Percentiles rank a stretch among this genome's conserved stretches.
These are phyloP conservation scores for Brachynemurus nebulosus DNA, from an alignment of 2,888 invertebrate species.

Conservation along the genomic window DNA sequence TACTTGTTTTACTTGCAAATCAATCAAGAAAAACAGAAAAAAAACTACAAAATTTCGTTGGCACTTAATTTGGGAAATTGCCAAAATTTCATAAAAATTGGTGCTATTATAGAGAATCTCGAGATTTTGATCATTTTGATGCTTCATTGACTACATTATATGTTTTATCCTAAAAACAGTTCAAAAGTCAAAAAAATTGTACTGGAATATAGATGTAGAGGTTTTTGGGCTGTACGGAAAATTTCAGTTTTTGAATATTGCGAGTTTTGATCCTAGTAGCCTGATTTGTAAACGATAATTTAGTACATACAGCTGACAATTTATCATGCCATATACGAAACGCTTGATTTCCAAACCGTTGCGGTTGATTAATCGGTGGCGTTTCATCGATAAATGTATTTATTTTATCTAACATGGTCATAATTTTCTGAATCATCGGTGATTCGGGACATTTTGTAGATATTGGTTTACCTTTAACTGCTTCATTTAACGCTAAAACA, in stretches of 20 bases:
- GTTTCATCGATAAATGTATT: conserved; percentile 63
- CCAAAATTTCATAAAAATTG: conserved; percentile 12
- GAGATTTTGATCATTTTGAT: too few relatives aligned
- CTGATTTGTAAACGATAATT: background rate
- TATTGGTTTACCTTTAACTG: conserved; percentile 65
- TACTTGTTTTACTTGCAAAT: too few relatives aligned
- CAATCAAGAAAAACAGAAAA: too few relatives aligned
- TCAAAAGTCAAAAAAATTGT: too few relatives aligned
- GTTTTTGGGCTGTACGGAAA: too few relatives aligned
- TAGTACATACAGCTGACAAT: conserved; percentile 29
- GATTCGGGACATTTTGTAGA: conserved; percentile 48
- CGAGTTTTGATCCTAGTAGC: too few relatives aligned
- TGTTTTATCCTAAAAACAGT: too few relatives aligned
- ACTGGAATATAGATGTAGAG: too few relatives aligned
- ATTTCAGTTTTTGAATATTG: too few relatives aligned
- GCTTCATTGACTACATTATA: too few relatives aligned
- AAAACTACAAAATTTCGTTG: too few relatives aligned
- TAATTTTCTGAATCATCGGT: conserved; percentile 41
- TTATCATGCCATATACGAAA: conserved; percentile 70
- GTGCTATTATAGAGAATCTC: conserved; percentile 44
- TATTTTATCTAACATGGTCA: conserved; percentile 54
- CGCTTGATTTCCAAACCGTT: conserved; percentile 92
- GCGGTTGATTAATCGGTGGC: conserved; percentile 83
- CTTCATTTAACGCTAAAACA: conserved; percentile 72
- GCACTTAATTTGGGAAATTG: too few relatives aligned